A percentile compares a stretch with the other conserved stretches of the same genome.
phyloP scores from a whole-genome alignment of 2,113 vertebrate genomes.

The Solea senegalensis region DNA sequence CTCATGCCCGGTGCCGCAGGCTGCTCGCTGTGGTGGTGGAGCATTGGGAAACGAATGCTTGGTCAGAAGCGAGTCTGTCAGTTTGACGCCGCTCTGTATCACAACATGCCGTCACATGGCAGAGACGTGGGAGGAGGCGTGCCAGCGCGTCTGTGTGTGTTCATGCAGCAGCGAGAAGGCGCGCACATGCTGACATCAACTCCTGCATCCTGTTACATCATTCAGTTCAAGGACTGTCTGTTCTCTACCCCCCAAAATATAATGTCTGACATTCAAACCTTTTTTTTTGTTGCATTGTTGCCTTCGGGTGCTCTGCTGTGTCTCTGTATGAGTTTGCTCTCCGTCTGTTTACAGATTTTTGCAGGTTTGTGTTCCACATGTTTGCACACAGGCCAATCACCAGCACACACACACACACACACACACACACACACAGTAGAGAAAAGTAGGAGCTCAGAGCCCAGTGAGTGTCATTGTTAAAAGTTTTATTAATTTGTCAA shows the following conservation, averaged over 20 bases:
- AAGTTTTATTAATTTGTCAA: neutral
- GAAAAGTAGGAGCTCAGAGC: neutral
- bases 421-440: too few relatives aligned
- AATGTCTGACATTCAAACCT: constrained; percentile 27
- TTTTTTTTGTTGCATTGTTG: constrained; percentile 14
- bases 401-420: constrained; percentile 3
- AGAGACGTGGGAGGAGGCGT: constrained; percentile 60
- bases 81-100: constrained; percentile 70
- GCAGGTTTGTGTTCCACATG: constrained; percentile 24
- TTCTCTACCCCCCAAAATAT: constrained; percentile 8
- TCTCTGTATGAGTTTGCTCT: constrained; percentile 1
- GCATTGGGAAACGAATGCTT: constrained; percentile 42
- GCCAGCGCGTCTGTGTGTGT: constrained; percentile 21
- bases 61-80: too few relatives aligned
- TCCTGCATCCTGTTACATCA: constrained; percentile 66
- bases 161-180: constrained; percentile 47
- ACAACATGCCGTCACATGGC: constrained; percentile 69
- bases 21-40: constrained; percentile 65
- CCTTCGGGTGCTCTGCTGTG: constrained; percentile 1
- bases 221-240: constrained; percentile 30
- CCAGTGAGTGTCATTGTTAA: constrained; percentile 7
- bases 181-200: constrained; percentile 60
- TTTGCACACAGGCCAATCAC: constrained; percentile 1
- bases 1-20: constrained; percentile 27
- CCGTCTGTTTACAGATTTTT: constrained; percentile 6